Evolutionary conservation across 2,113 vertebrate species (phyloP).

Genomic region (Scomber scombrus): DNA sequence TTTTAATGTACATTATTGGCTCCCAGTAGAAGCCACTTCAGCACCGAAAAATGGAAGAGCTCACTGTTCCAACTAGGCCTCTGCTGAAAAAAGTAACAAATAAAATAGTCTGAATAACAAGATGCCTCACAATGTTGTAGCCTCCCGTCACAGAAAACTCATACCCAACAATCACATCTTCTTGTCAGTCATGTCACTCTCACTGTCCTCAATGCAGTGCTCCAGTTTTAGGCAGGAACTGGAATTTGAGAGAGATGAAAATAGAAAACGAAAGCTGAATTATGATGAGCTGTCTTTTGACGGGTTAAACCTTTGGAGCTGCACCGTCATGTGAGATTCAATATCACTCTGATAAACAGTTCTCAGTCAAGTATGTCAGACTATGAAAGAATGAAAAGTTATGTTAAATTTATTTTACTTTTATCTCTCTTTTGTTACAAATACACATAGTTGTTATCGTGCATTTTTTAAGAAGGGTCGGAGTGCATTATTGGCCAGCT

Average conservation of each 20-base stretch:
- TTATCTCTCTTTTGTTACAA: not conserved
- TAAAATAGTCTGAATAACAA: conserved; percentile 14
- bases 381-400: not conserved
- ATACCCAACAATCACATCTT: conserved; percentile 26
- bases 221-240: conserved; percentile 8
- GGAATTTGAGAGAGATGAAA: conserved; percentile 1
- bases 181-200: conserved; percentile 23
- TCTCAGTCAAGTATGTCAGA: conserved; percentile 1
- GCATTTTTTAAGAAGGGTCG: conserved; percentile 19
- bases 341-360: conserved; percentile 29
- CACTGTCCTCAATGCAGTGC: conserved; percentile 13
- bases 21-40: not conserved
- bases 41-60: not conserved
- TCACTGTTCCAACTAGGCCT: not conserved
- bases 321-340: conserved; percentile 22
- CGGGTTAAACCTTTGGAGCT: conserved; percentile 10
- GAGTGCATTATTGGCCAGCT: not conserved
- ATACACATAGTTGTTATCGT: not conserved
- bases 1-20: not conserved
- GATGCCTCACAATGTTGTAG: not conserved
- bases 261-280: not conserved
- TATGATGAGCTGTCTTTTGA: conserved; percentile 11
- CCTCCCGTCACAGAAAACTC: not conserved
- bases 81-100: conserved; percentile 19
- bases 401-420: not conserved